These are phyloP conservation scores for Xenopus tropicalis DNA, from an alignment of 2,113 vertebrate species.

Conservation along the genomic window DNA sequence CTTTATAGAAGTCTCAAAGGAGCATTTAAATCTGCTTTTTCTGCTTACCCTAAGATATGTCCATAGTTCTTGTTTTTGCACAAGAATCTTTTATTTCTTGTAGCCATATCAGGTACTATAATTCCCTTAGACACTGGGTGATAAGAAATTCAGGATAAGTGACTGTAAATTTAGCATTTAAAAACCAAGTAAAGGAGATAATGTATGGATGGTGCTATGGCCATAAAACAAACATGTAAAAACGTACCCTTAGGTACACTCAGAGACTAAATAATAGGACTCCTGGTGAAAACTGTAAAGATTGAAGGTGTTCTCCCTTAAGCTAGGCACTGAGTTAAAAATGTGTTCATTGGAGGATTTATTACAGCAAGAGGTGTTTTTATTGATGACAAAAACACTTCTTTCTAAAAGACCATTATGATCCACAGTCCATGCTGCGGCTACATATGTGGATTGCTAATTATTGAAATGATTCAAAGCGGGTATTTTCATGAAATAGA, in stretches of 20 bases:
- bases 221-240: slow-evolving; percentile 35
- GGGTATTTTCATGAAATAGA: background rate
- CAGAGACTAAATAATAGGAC: slow-evolving; percentile 34
- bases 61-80: background rate
- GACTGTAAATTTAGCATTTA: slow-evolving; percentile 38
- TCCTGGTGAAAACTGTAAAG: slow-evolving; percentile 27
- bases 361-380: slow-evolving; percentile 9
- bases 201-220: slow-evolving; percentile 24
- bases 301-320: slow-evolving; percentile 33
- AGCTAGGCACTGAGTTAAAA: slow-evolving; percentile 31
- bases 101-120: background rate
- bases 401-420: slow-evolving; percentile 2
- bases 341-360: slow-evolving; percentile 22
- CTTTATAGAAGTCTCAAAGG: too few relatives aligned
- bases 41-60: background rate
- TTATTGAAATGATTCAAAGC: too few relatives aligned
- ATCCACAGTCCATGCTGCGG: background rate
- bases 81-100: background rate
- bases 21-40: background rate
- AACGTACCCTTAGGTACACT: slow-evolving; percentile 38
- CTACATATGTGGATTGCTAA: too few relatives aligned
- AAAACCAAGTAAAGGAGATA: slow-evolving; percentile 25
- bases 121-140: slow-evolving; percentile 1
- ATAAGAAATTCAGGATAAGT: background rate
- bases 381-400: slow-evolving; percentile 6